These are phyloP conservation scores for Noctua janthina DNA, from an alignment of 2,888 invertebrate genomes.

Conservation along the genomic window DNA sequence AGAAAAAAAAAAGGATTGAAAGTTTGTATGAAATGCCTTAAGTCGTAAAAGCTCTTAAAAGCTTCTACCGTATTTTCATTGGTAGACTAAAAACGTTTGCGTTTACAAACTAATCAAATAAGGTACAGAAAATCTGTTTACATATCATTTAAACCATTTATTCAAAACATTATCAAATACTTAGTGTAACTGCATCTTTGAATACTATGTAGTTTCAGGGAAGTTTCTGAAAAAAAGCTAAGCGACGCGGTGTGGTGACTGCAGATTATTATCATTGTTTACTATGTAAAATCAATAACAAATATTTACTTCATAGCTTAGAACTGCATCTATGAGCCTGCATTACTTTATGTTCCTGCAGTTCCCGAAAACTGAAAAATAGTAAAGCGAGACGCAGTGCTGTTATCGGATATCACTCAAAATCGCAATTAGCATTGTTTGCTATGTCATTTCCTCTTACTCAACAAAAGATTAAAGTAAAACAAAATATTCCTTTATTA, in stretches of 20 bases:
- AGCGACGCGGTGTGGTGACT: background rate
- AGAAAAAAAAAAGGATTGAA: no score
- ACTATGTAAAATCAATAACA: background rate
- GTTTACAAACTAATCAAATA: background rate
- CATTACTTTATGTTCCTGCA: background rate
- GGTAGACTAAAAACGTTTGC: background rate
- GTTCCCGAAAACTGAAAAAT: slow-evolving; percentile 11
- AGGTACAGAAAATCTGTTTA: background rate
- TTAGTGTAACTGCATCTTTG: background rate
- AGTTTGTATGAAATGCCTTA: no score
- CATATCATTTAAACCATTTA: background rate
- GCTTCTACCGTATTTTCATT: background rate
- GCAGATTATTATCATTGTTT: background rate
- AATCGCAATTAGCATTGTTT: background rate
- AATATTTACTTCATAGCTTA: background rate
- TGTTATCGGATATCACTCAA: background rate
- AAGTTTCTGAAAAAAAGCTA: background rate
- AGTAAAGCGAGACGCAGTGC: background rate
- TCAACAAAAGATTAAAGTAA: slow-evolving; percentile 14
- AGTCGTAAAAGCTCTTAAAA: background rate
- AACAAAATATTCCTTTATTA: slow-evolving; percentile 17
- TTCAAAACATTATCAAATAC: background rate
- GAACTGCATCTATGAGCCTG: background rate
- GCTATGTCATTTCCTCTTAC: background rate
- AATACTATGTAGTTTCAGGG: background rate